A percentile compares a stretch with the other conserved stretches of the same genome.
Evolutionary conservation across 2,888 invertebrate species (phyloP).

Genomic region (Eristalis tenax): DNA sequence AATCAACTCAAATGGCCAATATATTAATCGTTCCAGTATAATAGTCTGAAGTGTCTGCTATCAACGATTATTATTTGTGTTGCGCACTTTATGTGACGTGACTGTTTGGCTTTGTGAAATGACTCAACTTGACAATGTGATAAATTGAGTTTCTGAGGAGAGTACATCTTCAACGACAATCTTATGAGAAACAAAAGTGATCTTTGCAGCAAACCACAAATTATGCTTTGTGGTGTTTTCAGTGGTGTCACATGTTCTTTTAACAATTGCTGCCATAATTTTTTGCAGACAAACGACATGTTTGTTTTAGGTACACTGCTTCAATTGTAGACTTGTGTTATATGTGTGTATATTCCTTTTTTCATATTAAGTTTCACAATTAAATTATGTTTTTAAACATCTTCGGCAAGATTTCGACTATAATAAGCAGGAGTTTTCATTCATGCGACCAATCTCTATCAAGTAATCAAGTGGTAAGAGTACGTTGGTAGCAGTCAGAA

Average conservation of each 20-base stretch:
- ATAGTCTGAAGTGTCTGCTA: slow-evolving; percentile 28
- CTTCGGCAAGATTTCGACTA: too few relatives aligned
- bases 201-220: not conserved
- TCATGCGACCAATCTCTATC: too few relatives aligned
- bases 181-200: not conserved
- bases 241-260: not conserved
- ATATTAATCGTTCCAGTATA: slow-evolving; percentile 45
- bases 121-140: slow-evolving; percentile 10
- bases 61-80: slow-evolving; percentile 32
- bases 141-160: not conserved
- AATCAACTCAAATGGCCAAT: slow-evolving; percentile 53
- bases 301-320: too few relatives aligned
- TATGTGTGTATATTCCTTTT: too few relatives aligned
- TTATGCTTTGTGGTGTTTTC: not conserved
- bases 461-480: too few relatives aligned
- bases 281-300: too few relatives aligned
- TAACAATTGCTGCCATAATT: too few relatives aligned
- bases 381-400: too few relatives aligned
- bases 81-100: slow-evolving; percentile 64
- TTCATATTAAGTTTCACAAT: too few relatives aligned
- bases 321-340: too few relatives aligned
- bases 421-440: too few relatives aligned
- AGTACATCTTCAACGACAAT: not conserved
- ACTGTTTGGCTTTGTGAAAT: slow-evolving; percentile 14
- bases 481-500: too few relatives aligned